Evolutionary conservation across 2,888 invertebrate genomes (phyloP), one percentile per base, ranked within the genome.

Genomic region (Hyppa rectilinea): DNA sequence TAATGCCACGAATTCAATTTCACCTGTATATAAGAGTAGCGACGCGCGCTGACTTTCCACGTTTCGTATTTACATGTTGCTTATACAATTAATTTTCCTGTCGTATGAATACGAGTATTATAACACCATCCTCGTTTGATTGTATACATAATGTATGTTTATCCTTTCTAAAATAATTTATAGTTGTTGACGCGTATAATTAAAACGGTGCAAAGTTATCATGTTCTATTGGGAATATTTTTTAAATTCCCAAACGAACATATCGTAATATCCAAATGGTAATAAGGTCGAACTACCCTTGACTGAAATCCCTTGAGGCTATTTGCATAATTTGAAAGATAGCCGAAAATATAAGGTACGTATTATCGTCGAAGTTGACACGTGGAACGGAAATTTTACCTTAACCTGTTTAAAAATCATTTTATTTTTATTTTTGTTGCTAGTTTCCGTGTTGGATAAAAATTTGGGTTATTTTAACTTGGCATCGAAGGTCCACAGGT

Each of bases 241-340:
- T n/a, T n/a, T n/a, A n/a, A n/a, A n/a, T n/a, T n/a, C n/a, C n/a
- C n/a, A n/a, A n/a, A n/a, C n/a, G n/a, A n/a, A n/a, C n/a, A n/a
- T n/a, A 78, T 66, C 60, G 62, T 66, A 73, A 78, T 78, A 73
- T 47, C 20, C 4, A 36, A 49, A 60, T 40, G 55, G 38, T 55
- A 61, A 43, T 52, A 26, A 4, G n/a, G 12, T 29, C 14, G 2
- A n/a, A 20, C 50, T 38, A 36, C 63, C 50, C 40, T 47, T 64
- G 20, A 59, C 29, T 29, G 31, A 17, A n/a, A 20, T 61, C 58
- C 52, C 29, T 62, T 20, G 50, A 34, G 17, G n/a, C 20, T 23
- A 26, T 52, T 76, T 58, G 40, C 62, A 62, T 78, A 73, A 78
- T 78, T 73, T 53, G 17, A 53, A 49, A 23, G 63, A 47, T 26